Percentiles rank a stretch among this genome's conserved stretches.
Evolutionary conservation across 1,140 invertebrate genomes (phyloP).

Genomic region (Drosophila nannoptera): DNA sequence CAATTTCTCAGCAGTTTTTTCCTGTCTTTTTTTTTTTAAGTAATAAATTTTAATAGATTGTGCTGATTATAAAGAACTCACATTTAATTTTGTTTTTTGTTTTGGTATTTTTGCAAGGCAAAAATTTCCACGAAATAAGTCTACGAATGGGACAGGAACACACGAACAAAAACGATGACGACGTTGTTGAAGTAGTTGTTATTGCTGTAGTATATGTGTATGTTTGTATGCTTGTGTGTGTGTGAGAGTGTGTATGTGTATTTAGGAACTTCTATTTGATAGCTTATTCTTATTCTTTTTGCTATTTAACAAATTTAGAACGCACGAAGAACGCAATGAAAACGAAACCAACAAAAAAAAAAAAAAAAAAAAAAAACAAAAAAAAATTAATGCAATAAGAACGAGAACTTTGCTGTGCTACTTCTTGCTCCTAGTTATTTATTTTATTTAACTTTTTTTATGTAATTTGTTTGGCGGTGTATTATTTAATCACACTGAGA

Average conservation of each 20-base stretch:
- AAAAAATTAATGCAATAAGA: conserved; percentile 48
- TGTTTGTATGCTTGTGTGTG: neutral
- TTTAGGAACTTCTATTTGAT: conserved; percentile 58
- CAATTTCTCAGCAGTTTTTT: conserved; percentile 23
- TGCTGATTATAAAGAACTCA: conserved; percentile 10
- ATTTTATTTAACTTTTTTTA: conserved; percentile 56
- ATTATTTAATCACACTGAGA: conserved; percentile 70
- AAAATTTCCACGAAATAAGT: conserved; percentile 48
- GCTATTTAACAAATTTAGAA: conserved; percentile 24
- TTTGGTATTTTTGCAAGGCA: conserved; percentile 11
- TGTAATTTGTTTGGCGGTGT: conserved; percentile 69
- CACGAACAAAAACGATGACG: conserved; percentile 32
- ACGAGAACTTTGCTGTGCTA: conserved; percentile 38
- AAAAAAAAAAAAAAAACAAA: conserved; percentile 36
- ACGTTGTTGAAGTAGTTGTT: conserved; percentile 28
- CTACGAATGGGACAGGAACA: conserved; percentile 46
- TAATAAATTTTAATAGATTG: conserved; percentile 34
- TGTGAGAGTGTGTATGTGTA: conserved; percentile 12
- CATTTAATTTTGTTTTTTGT: conserved; percentile 10
- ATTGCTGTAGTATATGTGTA: conserved; percentile 5
- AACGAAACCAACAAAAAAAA: conserved; percentile 57
- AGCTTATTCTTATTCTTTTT: conserved; percentile 11
- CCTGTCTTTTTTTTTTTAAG: neutral
- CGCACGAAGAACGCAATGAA: conserved; percentile 43
- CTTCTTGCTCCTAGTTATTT: conserved; percentile 23